Percentiles rank a stretch among this genome's conserved stretches.
Evolutionary conservation across 1,140 invertebrate species (phyloP).

Genomic region (Acromyrmex echinatior): DNA sequence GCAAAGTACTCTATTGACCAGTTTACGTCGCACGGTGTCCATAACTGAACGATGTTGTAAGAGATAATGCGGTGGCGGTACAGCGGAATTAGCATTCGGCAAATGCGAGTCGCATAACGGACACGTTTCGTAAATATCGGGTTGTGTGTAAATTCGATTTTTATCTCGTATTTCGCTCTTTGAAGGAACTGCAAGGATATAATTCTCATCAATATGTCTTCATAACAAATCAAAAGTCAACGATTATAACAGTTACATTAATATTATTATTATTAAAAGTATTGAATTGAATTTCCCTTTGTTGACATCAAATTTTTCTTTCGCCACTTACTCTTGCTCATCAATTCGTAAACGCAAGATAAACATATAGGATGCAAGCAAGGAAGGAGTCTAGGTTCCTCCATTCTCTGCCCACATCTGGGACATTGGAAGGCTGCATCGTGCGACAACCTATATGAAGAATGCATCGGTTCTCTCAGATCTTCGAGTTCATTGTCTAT

Average conservation of each 20-base stretch:
- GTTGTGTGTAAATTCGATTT: background rate
- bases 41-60: conserved; percentile 83
- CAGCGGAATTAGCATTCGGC: conserved; percentile 66
- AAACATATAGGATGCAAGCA: conserved; percentile 84
- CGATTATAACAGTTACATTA: background rate
- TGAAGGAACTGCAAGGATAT: conserved; percentile 27
- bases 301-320: background rate
- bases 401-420: conserved; percentile 81
- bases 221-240: background rate
- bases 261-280: background rate
- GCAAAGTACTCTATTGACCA: conserved; percentile 80
- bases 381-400: conserved; percentile 82
- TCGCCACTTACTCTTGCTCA: conserved; percentile 68
- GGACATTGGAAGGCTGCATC: conserved; percentile 81
- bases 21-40: conserved; percentile 77
- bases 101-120: conserved; percentile 82
- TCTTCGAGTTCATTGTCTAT: background rate
- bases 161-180: conserved; percentile 12
- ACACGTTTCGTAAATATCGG: conserved; percentile 73
- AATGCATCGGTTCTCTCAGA: conserved; percentile 1
- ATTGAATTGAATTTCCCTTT: background rate
- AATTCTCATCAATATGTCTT: background rate
- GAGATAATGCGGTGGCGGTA: conserved; percentile 83
- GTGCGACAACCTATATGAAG: conserved; percentile 25
- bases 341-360: conserved; percentile 80